Evolutionary conservation across 2,113 vertebrate species (phyloP), one percentile per base, ranked within the genome.

Genomic region (Sturnira hondurensis): DNA sequence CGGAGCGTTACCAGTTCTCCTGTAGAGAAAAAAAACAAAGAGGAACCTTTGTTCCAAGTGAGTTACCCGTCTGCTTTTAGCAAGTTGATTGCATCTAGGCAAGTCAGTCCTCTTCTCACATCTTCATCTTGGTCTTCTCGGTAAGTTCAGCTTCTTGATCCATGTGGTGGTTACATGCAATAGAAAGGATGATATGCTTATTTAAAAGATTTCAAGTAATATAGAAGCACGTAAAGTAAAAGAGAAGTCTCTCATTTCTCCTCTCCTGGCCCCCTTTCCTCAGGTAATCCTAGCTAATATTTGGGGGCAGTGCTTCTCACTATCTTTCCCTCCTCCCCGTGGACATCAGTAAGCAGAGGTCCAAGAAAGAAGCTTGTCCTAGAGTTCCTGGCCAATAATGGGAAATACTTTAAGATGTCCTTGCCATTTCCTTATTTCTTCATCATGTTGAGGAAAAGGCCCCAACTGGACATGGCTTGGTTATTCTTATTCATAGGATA

Each of bases 21-120:
- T 7, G 85, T 98, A 47, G 99, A 99, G 85, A 98, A 98, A 94
- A 98, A 94, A 56, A 98, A 99, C 38, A 98, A 97, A 95, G 98
- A 98, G 67, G 98, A 98, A 76, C 96, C 89, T 41, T 95, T 98
- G 16, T 99, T 99, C 98, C 99, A 99, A 96, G 99, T 99, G 92
- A 99, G 99, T 98, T 99, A 99, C 2, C 99, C 99, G 0, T 99
- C 99, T 31, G 99, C 99, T 96, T 99, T 99, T 97, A 99, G 99
- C 98, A 99, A 99, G 95, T 50, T 99, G 95, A 98, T 99, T 0
- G 98, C 98, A 45, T 99, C 99, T 80, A 98, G 99, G 93, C 99
- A 99, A 22, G 99, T 99, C 91, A 99, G 99, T 94, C 99, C 99
- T 45, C 95, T 99, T 50, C 95, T 99, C 33, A 52, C 98, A 16